Evolutionary conservation across 2,113 vertebrate genomes (phyloP).

Genomic region (Chascanopsetta lugubris): DNA sequence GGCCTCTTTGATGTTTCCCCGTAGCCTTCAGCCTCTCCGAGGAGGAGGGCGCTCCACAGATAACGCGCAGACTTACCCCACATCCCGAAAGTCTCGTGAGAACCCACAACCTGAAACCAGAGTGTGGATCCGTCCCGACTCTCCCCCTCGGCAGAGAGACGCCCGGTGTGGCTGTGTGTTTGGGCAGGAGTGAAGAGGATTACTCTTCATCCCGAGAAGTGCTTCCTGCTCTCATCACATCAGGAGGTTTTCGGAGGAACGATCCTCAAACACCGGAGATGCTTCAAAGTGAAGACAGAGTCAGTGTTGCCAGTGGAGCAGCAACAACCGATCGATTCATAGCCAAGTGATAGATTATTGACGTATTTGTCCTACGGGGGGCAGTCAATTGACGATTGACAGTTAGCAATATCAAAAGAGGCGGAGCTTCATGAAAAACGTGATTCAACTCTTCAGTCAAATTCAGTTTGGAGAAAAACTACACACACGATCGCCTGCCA

Average conservation of each 20-base stretch:
- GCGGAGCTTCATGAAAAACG: too few species aligned
- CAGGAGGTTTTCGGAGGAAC: slow-evolving; percentile 17
- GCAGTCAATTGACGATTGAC: too few species aligned
- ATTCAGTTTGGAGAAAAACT: too few species aligned
- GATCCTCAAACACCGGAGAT: not conserved
- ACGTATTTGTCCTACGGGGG: too few species aligned
- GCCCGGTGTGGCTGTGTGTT: slow-evolving; percentile 42
- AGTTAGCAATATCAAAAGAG: too few species aligned
- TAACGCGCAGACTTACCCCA: not conserved
- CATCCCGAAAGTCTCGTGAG: not conserved
- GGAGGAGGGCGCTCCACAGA: slow-evolving; percentile 41
- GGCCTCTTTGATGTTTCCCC: slow-evolving; percentile 83
- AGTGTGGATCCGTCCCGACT: slow-evolving; percentile 10
- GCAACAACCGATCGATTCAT: too few species aligned
- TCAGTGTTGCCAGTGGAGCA: too few species aligned
- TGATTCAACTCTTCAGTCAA: too few species aligned
- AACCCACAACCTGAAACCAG: not conserved
- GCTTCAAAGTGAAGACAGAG: slow-evolving; percentile 23
- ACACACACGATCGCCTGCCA: too few species aligned
- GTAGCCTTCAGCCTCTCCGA: slow-evolving; percentile 51
- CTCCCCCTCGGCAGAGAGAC: not conserved
- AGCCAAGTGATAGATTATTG: too few species aligned
- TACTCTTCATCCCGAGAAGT: slow-evolving; percentile 54
- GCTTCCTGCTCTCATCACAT: slow-evolving; percentile 62
- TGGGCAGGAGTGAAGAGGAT: slow-evolving; percentile 52